A percentile compares a stretch with the other conserved stretches of the same genome.
These are phyloP conservation scores for Subacronicta megacephala DNA, from an alignment of 2,888 invertebrate genomes.

Conservation along the genomic window DNA sequence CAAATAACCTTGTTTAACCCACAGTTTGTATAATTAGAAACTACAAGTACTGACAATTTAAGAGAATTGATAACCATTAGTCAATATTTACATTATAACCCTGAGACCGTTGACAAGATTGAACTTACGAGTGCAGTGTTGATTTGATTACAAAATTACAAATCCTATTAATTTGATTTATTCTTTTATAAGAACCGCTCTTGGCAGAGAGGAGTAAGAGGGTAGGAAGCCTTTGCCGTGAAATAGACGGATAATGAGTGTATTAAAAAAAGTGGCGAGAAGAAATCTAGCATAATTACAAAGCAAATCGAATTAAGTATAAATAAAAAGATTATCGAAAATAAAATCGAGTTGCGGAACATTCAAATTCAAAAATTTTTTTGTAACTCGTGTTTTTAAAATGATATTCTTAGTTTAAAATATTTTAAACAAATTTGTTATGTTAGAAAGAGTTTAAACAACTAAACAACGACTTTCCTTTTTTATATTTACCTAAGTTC, in stretches of 20 bases:
- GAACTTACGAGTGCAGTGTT: constrained; percentile 1
- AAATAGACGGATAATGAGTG: too few relatives aligned
- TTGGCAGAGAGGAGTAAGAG: too few relatives aligned
- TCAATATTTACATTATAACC: constrained; percentile 4
- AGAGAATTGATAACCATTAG: not conserved
- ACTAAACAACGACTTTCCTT: constrained; percentile 40
- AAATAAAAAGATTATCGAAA: not conserved
- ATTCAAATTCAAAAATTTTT: not conserved
- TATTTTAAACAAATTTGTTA: constrained; percentile 19
- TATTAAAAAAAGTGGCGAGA: too few relatives aligned
- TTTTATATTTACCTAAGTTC: constrained; percentile 37
- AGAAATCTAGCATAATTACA: too few relatives aligned
- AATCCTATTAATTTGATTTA: not conserved
- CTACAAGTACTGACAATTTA: not conserved
- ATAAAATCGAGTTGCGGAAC: not conserved
- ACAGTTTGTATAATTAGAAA: too few relatives aligned
- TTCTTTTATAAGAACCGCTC: not conserved
- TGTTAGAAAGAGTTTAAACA: constrained; percentile 20
- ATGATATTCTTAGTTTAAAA: constrained; percentile 8
- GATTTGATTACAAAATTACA: not conserved
- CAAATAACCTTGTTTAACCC: not conserved
- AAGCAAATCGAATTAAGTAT: not conserved
- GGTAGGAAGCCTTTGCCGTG: too few relatives aligned
- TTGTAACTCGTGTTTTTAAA: not conserved
- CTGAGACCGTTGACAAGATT: not conserved